phyloP scores from a whole-genome alignment of 2,797 vertebrate species.

The Notamacropus eugenii region DNA sequence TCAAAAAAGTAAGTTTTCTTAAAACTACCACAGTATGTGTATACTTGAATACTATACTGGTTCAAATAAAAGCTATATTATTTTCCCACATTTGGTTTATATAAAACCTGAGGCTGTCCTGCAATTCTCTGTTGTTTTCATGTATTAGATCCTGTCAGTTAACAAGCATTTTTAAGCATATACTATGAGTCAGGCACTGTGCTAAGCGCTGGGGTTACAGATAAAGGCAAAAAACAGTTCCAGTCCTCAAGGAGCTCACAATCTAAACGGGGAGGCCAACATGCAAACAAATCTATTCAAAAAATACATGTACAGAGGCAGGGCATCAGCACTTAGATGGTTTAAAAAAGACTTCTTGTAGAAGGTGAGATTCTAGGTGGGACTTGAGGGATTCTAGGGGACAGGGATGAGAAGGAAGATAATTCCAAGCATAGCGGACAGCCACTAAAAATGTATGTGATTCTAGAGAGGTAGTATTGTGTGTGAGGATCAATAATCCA shows the following conservation, averaged over 20 bases:
- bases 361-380: not conserved
- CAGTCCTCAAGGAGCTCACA: not conserved
- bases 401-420: not conserved
- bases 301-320: not conserved
- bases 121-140: not conserved
- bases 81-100: not conserved
- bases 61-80: not conserved
- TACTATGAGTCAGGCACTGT: not conserved
- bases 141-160: not conserved
- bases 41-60: constrained; percentile 21
- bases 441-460: not conserved
- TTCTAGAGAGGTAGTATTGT: not conserved
- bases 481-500: not conserved
- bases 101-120: not conserved
- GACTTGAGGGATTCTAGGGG: not conserved
- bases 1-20: constrained; percentile 81
- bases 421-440: not conserved
- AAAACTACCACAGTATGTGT: constrained; percentile 23
- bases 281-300: not conserved
- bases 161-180: not conserved
- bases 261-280: not conserved
- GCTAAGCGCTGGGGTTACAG: not conserved
- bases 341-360: not conserved
- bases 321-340: not conserved
- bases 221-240: not conserved